Percentiles rank a stretch among this genome's conserved stretches.
Evolutionary conservation across 2,888 invertebrate genomes (phyloP).

Genomic region (Phytoseiulus persimilis): DNA sequence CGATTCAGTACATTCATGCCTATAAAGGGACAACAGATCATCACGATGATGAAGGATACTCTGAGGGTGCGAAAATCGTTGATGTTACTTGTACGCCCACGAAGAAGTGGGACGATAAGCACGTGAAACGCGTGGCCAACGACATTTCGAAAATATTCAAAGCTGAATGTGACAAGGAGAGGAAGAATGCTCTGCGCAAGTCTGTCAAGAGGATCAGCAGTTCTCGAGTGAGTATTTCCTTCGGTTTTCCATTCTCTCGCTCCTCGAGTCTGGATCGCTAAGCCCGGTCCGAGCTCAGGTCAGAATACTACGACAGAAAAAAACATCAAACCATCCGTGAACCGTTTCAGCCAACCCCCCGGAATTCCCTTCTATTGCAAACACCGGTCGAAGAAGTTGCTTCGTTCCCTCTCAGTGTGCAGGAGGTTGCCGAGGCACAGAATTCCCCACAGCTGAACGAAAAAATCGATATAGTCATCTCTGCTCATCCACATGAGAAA

Average conservation of each 20-base stretch:
- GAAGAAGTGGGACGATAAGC: constrained; percentile 46
- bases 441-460: background rate
- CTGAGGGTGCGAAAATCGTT: background rate
- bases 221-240: background rate
- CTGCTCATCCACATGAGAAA: constrained; percentile 48
- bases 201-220: constrained; percentile 28
- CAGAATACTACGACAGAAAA: too few relatives aligned
- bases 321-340: background rate
- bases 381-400: constrained; percentile 32
- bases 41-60: constrained; percentile 25
- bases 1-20: constrained; percentile 50
- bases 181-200: constrained; percentile 19
- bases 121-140: constrained; percentile 37
- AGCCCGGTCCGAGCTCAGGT: too few relatives aligned
- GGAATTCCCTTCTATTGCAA: constrained; percentile 12
- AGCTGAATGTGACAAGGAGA: constrained; percentile 29
- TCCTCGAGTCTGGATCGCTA: too few relatives aligned
- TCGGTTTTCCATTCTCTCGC: too few relatives aligned
- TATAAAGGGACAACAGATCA: constrained; percentile 15
- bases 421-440: background rate
- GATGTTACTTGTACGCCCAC: background rate
- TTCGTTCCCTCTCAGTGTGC: background rate
- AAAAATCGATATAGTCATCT: constrained; percentile 48
- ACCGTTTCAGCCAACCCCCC: background rate
- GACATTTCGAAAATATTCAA: constrained; percentile 28